Evolutionary conservation across 1,140 invertebrate species (phyloP), one percentile per base, ranked within the genome.

Genomic region (Leptopilina boulardi): DNA sequence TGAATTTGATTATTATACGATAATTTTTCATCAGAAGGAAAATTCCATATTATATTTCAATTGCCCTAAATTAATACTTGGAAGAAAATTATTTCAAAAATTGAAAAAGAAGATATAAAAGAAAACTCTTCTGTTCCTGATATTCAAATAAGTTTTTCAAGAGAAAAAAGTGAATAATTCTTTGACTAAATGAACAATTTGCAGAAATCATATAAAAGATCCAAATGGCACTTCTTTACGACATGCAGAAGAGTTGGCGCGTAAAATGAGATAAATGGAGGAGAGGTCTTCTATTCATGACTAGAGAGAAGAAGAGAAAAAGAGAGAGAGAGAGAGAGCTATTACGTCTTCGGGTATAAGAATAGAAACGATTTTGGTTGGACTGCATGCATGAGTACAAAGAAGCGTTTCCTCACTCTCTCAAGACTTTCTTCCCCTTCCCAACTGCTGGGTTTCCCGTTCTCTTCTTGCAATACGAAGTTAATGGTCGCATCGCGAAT

Each of bases 401-500:
- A 72, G 70, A 44, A 41, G 19, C 18, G 34, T 41, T 71, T 42
- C 34, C 34, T 71, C 21, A 44, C 34, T 44, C 21, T 23, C 34
- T 44, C 10, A 38, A 42, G 70, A 13, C 41, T 41, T 71, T 71
- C 70, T 13, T 19, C 70, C 42, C 13, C 70, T 9, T 18, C 11
- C 34, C 38, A 41, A 41, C 70, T 30, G 18, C 38, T 41, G n/a
- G 38, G 59, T 23, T 66, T 30, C 13, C 30, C 41, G 59, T 66
- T 30, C 13, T 66, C 41, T 73, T 44, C 44, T 30, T 44, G 44
- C 71, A 73, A 73, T 73, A 23, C 44, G 21, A 73, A 47, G 71
- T 73, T 73, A 73, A 73, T 73, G 71, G 71, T 47, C 41, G 71
- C 71, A 47, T 47, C 38, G 71, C 71, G 71, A 73, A 73, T 73